These are phyloP conservation scores for Saiga tatarica DNA, from an alignment of 2,113 vertebrate genomes.

Conservation along the genomic window DNA sequence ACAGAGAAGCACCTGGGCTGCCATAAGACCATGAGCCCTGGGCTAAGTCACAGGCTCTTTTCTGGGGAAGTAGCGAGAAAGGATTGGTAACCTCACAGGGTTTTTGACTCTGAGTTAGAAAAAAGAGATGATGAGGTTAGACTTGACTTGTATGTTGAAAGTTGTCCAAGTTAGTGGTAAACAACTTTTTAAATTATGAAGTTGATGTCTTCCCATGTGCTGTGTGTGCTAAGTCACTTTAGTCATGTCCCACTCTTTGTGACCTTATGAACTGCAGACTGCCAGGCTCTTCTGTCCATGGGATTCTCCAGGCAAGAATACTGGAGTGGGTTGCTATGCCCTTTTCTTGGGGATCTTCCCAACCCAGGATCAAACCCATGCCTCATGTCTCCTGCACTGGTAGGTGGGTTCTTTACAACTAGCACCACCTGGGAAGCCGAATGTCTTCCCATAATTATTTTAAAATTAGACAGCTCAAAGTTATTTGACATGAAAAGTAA, in stretches of 20 bases:
- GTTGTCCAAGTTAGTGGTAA: neutral
- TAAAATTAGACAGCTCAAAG: neutral
- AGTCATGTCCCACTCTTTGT: neutral
- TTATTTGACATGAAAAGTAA: neutral
- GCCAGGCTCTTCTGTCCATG: neutral
- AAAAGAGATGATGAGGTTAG: neutral
- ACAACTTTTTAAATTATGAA: neutral
- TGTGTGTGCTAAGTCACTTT: neutral
- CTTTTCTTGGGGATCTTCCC: neutral
- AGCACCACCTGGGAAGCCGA: neutral
- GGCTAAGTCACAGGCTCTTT: neutral
- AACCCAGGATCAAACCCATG: neutral
- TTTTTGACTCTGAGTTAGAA: neutral
- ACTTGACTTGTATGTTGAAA: neutral
- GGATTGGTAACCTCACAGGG: neutral
- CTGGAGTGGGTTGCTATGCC: neutral
- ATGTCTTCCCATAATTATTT: neutral
- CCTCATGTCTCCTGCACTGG: neutral
- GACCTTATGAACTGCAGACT: neutral
- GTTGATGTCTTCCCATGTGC: neutral
- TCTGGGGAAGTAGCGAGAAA: neutral
- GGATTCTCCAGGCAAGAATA: neutral
- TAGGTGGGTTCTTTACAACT: neutral
- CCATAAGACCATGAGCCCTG: neutral
- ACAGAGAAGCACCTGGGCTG: neutral